Conservation (phyloP, 1,140 invertebrate genomes). For the Meloidogyne chitwoodi region DNA sequence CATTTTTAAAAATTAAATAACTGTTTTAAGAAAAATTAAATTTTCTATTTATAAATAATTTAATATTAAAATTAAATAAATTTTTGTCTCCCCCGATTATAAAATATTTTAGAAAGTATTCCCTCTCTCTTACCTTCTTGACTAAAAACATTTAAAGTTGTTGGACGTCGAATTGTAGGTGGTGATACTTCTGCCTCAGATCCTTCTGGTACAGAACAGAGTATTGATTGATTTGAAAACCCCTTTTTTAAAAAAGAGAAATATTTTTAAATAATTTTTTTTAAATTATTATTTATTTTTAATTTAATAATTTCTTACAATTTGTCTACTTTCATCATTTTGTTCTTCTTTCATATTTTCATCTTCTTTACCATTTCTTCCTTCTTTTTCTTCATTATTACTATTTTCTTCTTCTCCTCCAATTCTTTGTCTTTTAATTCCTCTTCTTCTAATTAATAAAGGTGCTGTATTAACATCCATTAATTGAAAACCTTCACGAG, state of each 20-base stretch:
- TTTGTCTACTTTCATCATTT: background rate
- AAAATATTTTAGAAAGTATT: background rate
- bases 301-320: background rate
- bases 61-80: slow-evolving; percentile 16
- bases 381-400: background rate
- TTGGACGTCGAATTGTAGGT: slow-evolving; percentile 12
- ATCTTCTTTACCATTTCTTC: slow-evolving; percentile 49
- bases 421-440: slow-evolving; percentile 4
- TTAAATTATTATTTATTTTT: background rate
- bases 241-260: background rate
- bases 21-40: too few species aligned
- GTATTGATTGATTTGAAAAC: background rate
- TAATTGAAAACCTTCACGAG: slow-evolving; percentile 71
- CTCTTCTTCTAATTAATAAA: slow-evolving; percentile 35
- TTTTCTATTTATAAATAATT: too few species aligned
- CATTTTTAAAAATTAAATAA: too few species aligned
- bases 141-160: background rate
- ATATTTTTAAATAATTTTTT: background rate
- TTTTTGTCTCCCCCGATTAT: slow-evolving; percentile 29
- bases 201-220: slow-evolving; percentile 20
- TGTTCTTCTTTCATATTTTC: slow-evolving; percentile 16
- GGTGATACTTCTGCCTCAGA: slow-evolving; percentile 11
- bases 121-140: background rate
- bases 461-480: slow-evolving; percentile 63
- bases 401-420: background rate